Evolutionary conservation across 2,113 vertebrate species (phyloP), one percentile per base, ranked within the genome.

Genomic region (Corvus cornix): DNA sequence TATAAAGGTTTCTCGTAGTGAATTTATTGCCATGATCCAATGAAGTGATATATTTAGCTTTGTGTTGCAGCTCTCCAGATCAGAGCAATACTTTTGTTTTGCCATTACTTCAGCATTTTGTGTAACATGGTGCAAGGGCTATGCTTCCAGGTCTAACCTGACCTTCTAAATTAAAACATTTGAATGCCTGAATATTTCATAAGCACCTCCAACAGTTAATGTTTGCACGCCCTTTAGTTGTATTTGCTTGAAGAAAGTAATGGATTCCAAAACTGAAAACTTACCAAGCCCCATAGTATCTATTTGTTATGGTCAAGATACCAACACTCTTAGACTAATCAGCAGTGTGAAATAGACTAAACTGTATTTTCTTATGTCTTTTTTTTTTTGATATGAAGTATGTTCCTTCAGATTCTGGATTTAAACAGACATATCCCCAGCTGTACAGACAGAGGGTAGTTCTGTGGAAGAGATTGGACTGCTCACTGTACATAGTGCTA

Each of bases 21-120:
- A 89, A 77, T 96, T 96, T 96, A 87, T 95, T 97, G 66, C 84
- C 59, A 53, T 91, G 92, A 95, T 91, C 79, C 89, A 81, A 11
- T 92, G 55, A 67, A 95, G 84, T 89, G 69, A 77, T 91, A 87
- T 53, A 27, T 92, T 97, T 96, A 93, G 81, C 72, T 91, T 95
- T 35, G 67, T 74, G 41, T 63, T 39, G 6, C n/a, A 76, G 30
- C 58, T 87, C 43, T 93, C 39, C 63, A 51, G 52, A 81, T 52
- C 55, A 48, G 67, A 87, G 60, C 33, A 20, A 15, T 24, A 31
- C 33, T 81, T 94, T 82, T 76, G 24, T 67, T 88, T 88, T 84
- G 28, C 22, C 11, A 4, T 80, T 64, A 19, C 35, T 84, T 33
- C 73, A 70, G 30, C 83, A 87, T 37, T 88, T 66, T 58, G 60